These are phyloP conservation scores for Heliconius hermathena DNA, from an alignment of 1,140 invertebrate species.

Conservation along the genomic window DNA sequence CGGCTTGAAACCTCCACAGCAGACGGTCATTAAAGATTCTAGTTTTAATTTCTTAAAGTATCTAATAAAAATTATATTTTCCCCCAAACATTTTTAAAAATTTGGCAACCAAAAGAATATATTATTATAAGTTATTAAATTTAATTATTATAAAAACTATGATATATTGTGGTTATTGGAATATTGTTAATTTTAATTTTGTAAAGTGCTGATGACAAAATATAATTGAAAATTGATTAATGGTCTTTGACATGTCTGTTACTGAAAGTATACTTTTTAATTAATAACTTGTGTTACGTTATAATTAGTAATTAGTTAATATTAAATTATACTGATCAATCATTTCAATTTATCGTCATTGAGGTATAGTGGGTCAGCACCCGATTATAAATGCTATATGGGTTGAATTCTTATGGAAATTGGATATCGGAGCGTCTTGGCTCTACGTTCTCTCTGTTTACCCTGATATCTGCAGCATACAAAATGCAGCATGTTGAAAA, in stretches of 20 bases:
- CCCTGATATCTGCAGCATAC: too few relatives aligned
- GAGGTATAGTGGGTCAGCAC: too few relatives aligned
- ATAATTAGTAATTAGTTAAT: not conserved
- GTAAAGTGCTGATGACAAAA: not conserved
- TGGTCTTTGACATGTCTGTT: not conserved
- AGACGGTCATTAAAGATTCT: slow-evolving; percentile 28
- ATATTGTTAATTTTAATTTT: not conserved
- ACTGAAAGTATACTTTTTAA: not conserved
- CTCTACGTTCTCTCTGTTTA: too few relatives aligned
- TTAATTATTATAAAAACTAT: too few relatives aligned
- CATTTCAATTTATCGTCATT: too few relatives aligned
- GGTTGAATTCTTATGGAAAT: too few relatives aligned
- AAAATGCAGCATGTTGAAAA: too few relatives aligned
- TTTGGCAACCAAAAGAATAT: too few relatives aligned
- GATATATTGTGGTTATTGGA: not conserved
- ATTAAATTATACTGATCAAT: not conserved
- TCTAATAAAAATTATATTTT: not conserved
- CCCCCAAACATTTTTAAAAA: not conserved
- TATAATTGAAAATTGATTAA: not conserved
- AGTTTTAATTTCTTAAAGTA: slow-evolving; percentile 16
- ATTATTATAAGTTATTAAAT: too few relatives aligned
- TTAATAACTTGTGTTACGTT: not conserved
- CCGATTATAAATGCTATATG: too few relatives aligned
- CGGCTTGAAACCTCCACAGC: slow-evolving; percentile 26
- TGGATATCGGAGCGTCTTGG: too few relatives aligned